phyloP scores from a whole-genome alignment of 2,113 vertebrate species.

The Paracanthobrama guichenoti region DNA sequence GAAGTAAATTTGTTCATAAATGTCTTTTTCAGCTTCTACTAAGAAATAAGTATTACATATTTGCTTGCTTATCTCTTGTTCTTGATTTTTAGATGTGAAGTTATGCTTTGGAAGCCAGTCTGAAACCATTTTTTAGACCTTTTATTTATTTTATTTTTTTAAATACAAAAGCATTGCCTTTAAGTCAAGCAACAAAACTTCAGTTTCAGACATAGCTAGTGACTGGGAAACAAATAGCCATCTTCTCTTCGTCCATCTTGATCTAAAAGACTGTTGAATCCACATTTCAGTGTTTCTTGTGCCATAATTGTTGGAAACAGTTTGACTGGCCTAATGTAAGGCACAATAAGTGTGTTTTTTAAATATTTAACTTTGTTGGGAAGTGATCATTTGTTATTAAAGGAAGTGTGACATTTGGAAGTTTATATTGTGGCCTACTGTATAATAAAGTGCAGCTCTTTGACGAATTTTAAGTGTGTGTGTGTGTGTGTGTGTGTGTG shows the following conservation, averaged over 20 bases:
- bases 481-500: background rate
- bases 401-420: slow-evolving; percentile 72
- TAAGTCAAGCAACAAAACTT: background rate
- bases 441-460: slow-evolving; percentile 64
- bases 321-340: slow-evolving; percentile 76
- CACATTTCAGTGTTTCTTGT: slow-evolving; percentile 57
- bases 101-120: background rate
- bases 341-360: slow-evolving; percentile 72
- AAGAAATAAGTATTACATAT: slow-evolving; percentile 3
- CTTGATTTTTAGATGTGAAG: slow-evolving; percentile 7
- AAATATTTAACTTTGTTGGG: slow-evolving; percentile 22
- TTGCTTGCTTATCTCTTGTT: slow-evolving; percentile 10
- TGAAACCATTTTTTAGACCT: too few relatives aligned
- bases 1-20: background rate
- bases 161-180: background rate
- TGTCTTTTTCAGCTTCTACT: background rate
- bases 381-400: slow-evolving; percentile 67
- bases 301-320: slow-evolving; percentile 72
- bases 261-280: slow-evolving; percentile 33
- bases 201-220: background rate
- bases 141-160: too few relatives aligned
- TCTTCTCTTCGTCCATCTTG: background rate
- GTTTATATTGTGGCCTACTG: slow-evolving; percentile 73
- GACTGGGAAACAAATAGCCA: slow-evolving; percentile 31
- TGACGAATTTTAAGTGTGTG: slow-evolving; percentile 24